Evolutionary conservation across 2,797 vertebrate species (phyloP), one percentile per base, ranked within the genome.

Genomic region (Scolopax rusticola): DNA sequence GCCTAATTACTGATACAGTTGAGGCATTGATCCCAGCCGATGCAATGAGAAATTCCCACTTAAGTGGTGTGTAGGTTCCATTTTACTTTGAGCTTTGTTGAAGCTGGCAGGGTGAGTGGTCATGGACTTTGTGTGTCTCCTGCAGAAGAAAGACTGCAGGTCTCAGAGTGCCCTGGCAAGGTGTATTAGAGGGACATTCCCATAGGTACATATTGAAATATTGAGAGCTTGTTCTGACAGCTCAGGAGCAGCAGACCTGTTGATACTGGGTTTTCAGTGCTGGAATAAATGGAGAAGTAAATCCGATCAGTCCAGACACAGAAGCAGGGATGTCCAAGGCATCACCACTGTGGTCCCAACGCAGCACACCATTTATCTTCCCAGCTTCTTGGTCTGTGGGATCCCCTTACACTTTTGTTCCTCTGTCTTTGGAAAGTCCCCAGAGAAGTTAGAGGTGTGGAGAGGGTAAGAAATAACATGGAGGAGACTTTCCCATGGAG

Each of bases 321-420:
- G 54, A 65, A 25, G 9, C 23, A 59, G 53, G 32, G 48, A n/a
- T 0, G 2, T 17, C 41, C 3, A 9, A 80, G 40, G 23, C 13
- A 20, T 63, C 24, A 12, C 38, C 19, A 23, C 25, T 59, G 57
- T 60, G 50, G 23, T 59, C 83, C 57, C 32, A 64, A 25, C 10
- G 12, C 0, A 0, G 43, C 6, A 4, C 7, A 21, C 15, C 38
- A 15, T 0, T 4, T 12, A 5, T 27, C 5, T 56, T 48, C 33
- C 19, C 11, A 5, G 27, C 15, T 41, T 30, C 48, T 5, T 9
- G 51, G 16, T 43, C 38, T 89, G 56, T 25, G 50, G 8, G 33
- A 38, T 78, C 32, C 28, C 14, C 57, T 90, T 32, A 18, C 2
- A 2, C 7, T 40, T 41, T 9, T 15, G 21, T 14, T 56, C 5